Evolutionary conservation across 1,140 invertebrate species (phyloP).

Genomic region (Papilio glaucus): DNA sequence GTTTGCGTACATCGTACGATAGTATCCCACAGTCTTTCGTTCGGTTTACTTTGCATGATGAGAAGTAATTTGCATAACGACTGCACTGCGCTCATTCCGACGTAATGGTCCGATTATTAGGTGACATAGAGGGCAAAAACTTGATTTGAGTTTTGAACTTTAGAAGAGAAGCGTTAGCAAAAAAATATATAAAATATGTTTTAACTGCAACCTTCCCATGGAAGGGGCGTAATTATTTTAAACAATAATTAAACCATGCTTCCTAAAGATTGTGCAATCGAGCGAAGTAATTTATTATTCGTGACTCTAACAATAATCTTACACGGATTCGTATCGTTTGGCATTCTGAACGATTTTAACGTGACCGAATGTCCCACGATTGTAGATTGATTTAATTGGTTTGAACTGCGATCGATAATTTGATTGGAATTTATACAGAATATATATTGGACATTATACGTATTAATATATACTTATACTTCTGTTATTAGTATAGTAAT

Average conservation of each 20-base stretch:
- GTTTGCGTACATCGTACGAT: background rate
- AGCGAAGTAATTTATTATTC: constrained; percentile 18
- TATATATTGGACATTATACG: background rate
- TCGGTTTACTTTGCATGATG: constrained; percentile 19
- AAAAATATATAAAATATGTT: constrained; percentile 3
- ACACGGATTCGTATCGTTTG: constrained; percentile 24
- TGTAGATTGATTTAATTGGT: constrained; percentile 44
- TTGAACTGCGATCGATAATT: constrained; percentile 16
- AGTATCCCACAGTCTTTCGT: constrained; percentile 22
- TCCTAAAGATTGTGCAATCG: background rate
- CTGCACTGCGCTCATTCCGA: constrained; percentile 23
- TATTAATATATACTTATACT: background rate
- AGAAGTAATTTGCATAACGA: constrained; percentile 35
- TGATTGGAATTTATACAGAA: background rate
- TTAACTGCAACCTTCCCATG: background rate
- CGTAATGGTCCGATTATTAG: constrained; percentile 19
- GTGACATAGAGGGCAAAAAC: constrained; percentile 23
- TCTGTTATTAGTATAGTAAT: background rate
- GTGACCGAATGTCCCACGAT: constrained; percentile 38
- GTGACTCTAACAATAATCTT: constrained; percentile 23
- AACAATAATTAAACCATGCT: constrained; percentile 3
- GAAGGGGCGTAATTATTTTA: constrained; percentile 1
- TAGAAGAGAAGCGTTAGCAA: constrained; percentile 15
- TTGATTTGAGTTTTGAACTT: constrained; percentile 30
- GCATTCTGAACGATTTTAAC: constrained; percentile 22